A percentile compares a stretch with the other conserved stretches of the same genome.
phyloP scores from a whole-genome alignment of 2,113 vertebrate genomes.

The Datnioides undecimradiatus region DNA sequence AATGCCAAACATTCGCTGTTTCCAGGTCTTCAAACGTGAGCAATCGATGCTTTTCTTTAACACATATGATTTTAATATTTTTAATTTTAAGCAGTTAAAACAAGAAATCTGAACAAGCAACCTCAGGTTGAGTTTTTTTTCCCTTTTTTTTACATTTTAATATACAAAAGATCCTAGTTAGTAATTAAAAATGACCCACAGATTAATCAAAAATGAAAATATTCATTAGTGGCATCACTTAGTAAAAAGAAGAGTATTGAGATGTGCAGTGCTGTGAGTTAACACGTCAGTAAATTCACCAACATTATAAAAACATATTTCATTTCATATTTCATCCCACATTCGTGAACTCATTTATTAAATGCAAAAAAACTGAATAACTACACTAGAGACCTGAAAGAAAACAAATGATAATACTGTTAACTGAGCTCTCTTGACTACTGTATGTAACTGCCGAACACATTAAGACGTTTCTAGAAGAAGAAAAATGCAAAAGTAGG shows the following conservation, averaged over 20 bases:
- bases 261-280: neutral
- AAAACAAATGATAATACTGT: neutral
- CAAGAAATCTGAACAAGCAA: neutral
- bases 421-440: neutral
- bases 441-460: constrained; percentile 1
- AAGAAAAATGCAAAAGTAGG: neutral
- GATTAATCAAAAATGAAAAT: neutral
- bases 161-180: neutral
- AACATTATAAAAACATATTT: constrained; percentile 5
- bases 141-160: neutral
- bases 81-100: neutral
- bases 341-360: constrained; percentile 26
- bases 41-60: neutral
- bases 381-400: constrained; percentile 13
- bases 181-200: neutral
- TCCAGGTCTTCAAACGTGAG: neutral
- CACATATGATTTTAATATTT: neutral
- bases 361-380: constrained; percentile 12
- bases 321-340: neutral
- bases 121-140: neutral
- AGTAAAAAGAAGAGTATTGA: neutral
- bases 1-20: neutral
- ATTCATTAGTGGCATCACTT: neutral
- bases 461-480: neutral
- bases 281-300: neutral